Percentiles rank a stretch among this genome's conserved stretches.
Conservation (phyloP, 2,888 invertebrate species). For the Clepsis dumicolana region DNA sequence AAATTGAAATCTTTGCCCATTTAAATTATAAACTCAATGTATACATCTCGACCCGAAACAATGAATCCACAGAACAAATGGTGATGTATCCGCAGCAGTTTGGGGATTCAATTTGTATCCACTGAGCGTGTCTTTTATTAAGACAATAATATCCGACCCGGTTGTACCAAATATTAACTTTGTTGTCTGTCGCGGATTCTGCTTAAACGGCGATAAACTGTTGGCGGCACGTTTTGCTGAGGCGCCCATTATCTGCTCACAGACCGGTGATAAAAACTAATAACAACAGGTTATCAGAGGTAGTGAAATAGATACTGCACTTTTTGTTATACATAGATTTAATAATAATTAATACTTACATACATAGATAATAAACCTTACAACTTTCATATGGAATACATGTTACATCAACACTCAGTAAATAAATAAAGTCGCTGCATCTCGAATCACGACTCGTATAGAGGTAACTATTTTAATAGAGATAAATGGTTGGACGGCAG, state of each 20-base stretch:
- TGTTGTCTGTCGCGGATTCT: conserved; percentile 4
- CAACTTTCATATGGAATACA: conserved; percentile 12
- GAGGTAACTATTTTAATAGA: conserved; percentile 21
- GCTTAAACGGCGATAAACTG: conserved; percentile 15
- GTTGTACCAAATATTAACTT: conserved; percentile 14
- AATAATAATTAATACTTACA: conserved; percentile 15
- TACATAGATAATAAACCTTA: conserved; percentile 12
- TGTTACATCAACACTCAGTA: conserved; percentile 6
- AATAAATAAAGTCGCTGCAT: conserved; percentile 32
- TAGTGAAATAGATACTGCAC: conserved; percentile 4
- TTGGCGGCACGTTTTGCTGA: conserved; percentile 16
- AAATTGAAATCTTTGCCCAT: not conserved
- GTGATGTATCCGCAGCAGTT: conserved; percentile 38
- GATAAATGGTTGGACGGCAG: conserved; percentile 32
- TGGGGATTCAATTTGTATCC: conserved; percentile 47
- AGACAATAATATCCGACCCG: conserved; percentile 5
- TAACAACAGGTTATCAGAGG: conserved; percentile 9
- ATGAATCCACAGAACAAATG: conserved; percentile 34
- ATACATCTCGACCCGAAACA: not conserved
- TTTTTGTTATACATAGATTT: not conserved
- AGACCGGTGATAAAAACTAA: not conserved
- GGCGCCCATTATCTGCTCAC: not conserved
- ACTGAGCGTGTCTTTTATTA: conserved; percentile 22
- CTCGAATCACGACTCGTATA: conserved; percentile 17
- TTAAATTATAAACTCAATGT: not conserved